Base-by-base conservation (phyloP, 2,797 vertebrate genomes). In the Mastacembelus armatus region DNA sequence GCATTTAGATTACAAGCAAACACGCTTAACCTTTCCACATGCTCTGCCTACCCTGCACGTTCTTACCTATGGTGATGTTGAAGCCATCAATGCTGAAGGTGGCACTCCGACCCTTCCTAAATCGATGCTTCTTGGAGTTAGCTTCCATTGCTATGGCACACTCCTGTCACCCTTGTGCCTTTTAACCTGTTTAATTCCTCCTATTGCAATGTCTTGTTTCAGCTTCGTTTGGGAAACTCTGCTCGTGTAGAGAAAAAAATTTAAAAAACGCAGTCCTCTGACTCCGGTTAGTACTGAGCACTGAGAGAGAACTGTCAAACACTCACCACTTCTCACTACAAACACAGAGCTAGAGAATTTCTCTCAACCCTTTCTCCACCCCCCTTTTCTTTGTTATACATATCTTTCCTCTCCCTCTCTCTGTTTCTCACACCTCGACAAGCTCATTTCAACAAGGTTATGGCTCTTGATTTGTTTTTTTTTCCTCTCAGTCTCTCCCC, bases 51-150 rank as follows among this genome's bases (percentile, higher is more conserved):
- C 40, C 57, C 43, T 27, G 22, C 57, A n/a, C 16, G 48, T 45
- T 50, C 97, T 98, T 94, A 99, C 98, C 97, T 75, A 98, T 97
- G 30, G 96, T 98, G 90, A 99, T 97, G 94, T 95, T 98, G 87
- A 95, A 98, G 88, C 96, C 97, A 70, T 98, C 96, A 58, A 98
- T 97, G 94, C 95, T 97, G 93, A 98, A 98, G 85, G 95, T 97
- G 81, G 96, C 96, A 89, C 95, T 97, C 86, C 93, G 93, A 91
- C 96, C 96, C 90, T 98, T 98, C 81, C 96, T 96, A 89, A 98
- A 97, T 58, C 94, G 94, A 83, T 96, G 95, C 88, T 98, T 98
- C 91, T 92, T 96, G 83, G 89, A 93, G 83, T 91, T 93, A 27
- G 93, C 87, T 81, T 97, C 96, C 74, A 96, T 96, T 85, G 94